A percentile compares a stretch with the other conserved stretches of the same genome.
These are phyloP conservation scores for Mythimna loreyi DNA, from an alignment of 2,888 invertebrate species.

Conservation along the genomic window DNA sequence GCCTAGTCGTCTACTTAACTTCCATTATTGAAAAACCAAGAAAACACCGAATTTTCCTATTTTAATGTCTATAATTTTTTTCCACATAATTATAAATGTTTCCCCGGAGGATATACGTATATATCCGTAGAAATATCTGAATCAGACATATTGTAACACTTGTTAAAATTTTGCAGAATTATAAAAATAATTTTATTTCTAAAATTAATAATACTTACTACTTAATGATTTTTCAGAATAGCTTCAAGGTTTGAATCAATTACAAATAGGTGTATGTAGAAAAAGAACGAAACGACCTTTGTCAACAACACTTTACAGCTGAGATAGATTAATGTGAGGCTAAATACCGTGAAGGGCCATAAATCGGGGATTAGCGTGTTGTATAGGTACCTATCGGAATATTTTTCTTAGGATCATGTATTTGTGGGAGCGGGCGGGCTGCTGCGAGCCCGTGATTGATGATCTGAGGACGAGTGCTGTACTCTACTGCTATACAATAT, in stretches of 20 bases:
- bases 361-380: conserved; percentile 67
- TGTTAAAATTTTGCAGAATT: neutral
- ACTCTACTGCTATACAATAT: conserved; percentile 54
- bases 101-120: too few relatives aligned
- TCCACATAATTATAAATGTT: too few relatives aligned
- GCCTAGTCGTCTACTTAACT: neutral
- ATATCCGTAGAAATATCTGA: too few relatives aligned
- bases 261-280: conserved; percentile 44
- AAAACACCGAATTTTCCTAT: neutral
- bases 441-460: conserved; percentile 69
- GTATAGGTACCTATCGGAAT: conserved; percentile 41
- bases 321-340: conserved; percentile 64
- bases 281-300: conserved; percentile 43
- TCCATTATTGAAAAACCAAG: neutral
- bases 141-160: too few relatives aligned
- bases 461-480: conserved; percentile 48
- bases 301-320: conserved; percentile 56
- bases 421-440: conserved; percentile 64
- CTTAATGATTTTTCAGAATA: conserved; percentile 3
- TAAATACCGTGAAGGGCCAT: conserved; percentile 64
- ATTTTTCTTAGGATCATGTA: conserved; percentile 66
- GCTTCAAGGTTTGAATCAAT: neutral
- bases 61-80: too few relatives aligned
- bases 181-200: neutral
- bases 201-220: too few relatives aligned